A percentile compares a stretch with the other conserved stretches of the same genome.
These are phyloP conservation scores for Gadus macrocephalus DNA, from an alignment of 2,113 vertebrate species.

Conservation along the genomic window DNA sequence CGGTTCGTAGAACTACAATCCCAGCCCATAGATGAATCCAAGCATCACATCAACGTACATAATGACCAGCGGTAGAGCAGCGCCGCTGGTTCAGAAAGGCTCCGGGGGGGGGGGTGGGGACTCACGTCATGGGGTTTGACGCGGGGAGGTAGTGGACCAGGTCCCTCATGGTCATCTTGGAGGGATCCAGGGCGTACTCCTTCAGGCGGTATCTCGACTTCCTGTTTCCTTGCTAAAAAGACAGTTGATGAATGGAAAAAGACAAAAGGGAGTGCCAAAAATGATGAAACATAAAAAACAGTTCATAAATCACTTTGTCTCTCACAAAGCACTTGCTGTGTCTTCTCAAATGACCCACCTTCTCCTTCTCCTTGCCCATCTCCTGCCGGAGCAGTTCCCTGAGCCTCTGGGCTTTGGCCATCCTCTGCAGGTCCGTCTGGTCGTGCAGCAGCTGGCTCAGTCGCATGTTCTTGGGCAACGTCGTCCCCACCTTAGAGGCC, in stretches of 20 bases:
- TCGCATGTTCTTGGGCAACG: constrained; percentile 26
- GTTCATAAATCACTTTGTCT: no score
- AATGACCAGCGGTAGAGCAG: no score
- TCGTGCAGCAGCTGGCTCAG: constrained; percentile 74
- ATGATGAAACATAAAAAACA: no score
- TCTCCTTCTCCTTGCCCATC: constrained; percentile 84
- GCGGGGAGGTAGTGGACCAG: constrained; percentile 90
- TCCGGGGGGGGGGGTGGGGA: constrained; percentile 13
- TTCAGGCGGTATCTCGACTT: constrained; percentile 53
- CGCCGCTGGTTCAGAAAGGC: no score
- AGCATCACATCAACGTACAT: neutral
- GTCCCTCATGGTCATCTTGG: constrained; percentile 98
- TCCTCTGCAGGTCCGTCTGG: constrained; percentile 78
- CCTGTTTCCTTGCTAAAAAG: constrained; percentile 68
- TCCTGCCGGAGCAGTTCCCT: constrained; percentile 86
- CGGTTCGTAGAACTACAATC: no score
- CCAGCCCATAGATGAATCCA: neutral
- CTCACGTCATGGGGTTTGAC: constrained; percentile 94
- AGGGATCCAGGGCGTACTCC: constrained; percentile 79
- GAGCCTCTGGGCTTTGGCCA: constrained; percentile 85
- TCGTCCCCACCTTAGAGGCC: constrained; percentile 25
- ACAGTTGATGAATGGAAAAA: no score
- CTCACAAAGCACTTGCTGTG: no score
- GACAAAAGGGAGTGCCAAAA: no score
- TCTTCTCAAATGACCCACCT: neutral